phyloP scores from a whole-genome alignment of 1,140 invertebrate genomes.

The Acromyrmex charruanus region DNA sequence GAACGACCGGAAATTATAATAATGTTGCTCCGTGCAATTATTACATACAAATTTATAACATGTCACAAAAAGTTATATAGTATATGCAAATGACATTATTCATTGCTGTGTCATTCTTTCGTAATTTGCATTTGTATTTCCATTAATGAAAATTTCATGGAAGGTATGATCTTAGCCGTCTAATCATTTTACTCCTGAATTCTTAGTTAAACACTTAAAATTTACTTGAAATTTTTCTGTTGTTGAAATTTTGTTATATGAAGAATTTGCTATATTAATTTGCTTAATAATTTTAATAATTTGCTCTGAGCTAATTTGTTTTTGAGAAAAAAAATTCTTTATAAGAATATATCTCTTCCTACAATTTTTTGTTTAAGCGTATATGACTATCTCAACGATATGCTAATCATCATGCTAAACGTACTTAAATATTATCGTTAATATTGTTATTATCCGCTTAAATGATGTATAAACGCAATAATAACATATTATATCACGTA shows the following conservation, averaged over 20 bases:
- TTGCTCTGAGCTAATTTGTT: not conserved
- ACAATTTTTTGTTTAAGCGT: not conserved
- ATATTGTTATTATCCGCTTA: conserved; percentile 63
- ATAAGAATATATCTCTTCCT: not conserved
- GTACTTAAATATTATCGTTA: conserved; percentile 70
- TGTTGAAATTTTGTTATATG: not conserved
- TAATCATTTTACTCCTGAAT: not conserved
- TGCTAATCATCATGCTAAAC: not conserved
- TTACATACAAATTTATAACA: conserved; percentile 19
- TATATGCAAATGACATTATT: conserved; percentile 9
- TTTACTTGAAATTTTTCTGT: not conserved
- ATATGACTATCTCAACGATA: conserved; percentile 29
- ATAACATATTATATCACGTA: conserved; percentile 27
- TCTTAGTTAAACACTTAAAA: not conserved
- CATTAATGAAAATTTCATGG: not conserved
- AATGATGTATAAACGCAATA: conserved; percentile 49
- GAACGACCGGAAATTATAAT: not conserved
- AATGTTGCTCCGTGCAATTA: not conserved
- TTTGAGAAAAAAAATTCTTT: not conserved
- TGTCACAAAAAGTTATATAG: not conserved
- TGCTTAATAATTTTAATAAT: too few relatives aligned
- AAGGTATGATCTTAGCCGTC: conserved; percentile 8
- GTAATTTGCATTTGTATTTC: conserved; percentile 12
- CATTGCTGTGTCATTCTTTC: not conserved
- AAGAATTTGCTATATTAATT: not conserved